Percentiles rank a stretch among this genome's conserved stretches.
Conservation (phyloP, 2,888 invertebrate genomes). For the Stenichneumon culpator region DNA sequence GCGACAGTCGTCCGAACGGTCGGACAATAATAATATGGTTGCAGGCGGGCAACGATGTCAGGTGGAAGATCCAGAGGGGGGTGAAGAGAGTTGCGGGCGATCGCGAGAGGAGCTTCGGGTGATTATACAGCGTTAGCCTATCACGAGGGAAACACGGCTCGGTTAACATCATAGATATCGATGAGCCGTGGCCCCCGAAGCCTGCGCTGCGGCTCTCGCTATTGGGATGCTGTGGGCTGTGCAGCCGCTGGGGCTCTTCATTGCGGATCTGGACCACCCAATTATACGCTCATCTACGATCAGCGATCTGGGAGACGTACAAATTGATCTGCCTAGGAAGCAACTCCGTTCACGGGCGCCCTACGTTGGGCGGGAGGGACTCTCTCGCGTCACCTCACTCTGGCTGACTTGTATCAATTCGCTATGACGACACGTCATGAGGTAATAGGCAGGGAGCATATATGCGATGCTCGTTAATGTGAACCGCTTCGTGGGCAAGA, state of each 20-base stretch:
- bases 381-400: conserved; percentile 24
- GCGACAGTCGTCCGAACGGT: conserved; percentile 65
- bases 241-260: conserved; percentile 30
- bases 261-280: conserved; percentile 79
- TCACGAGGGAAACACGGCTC: conserved; percentile 79
- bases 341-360: conserved; percentile 52
- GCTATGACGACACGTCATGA: conserved; percentile 47
- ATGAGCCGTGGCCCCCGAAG: conserved; percentile 74
- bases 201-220: conserved; percentile 39
- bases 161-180: conserved; percentile 81
- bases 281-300: conserved; percentile 82
- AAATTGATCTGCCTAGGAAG: conserved; percentile 82
- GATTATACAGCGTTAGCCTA: conserved; percentile 77
- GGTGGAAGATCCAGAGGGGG: conserved; percentile 57
- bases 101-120: conserved; percentile 70
- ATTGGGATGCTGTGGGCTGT: conserved; percentile 18
- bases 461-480: conserved; percentile 25
- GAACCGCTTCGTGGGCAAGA: conserved; percentile 24
- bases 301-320: conserved; percentile 80
- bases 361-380: neutral
- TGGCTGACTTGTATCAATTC: conserved; percentile 34
- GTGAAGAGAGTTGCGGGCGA: conserved; percentile 13
- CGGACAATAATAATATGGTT: conserved; percentile 79
- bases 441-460: conserved; percentile 42
- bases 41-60: conserved; percentile 74